phyloP scores from a whole-genome alignment of 1,140 invertebrate species.

The Heliothis virescens region DNA sequence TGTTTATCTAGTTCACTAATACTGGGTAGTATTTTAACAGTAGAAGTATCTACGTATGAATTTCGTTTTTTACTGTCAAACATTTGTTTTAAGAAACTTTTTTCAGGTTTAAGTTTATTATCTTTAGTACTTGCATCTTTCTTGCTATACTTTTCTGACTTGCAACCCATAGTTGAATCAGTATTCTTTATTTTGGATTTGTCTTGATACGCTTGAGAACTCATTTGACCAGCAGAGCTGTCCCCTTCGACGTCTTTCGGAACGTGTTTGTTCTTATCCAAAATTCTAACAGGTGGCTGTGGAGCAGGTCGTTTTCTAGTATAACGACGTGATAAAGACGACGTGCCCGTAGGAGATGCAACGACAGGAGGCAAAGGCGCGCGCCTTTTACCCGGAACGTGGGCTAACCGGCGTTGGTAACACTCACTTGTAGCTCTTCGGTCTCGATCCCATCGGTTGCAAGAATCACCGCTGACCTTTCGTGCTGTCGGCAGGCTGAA shows the following conservation, averaged over 20 bases:
- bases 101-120: constrained; percentile 72
- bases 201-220: constrained; percentile 38
- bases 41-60: constrained; percentile 69
- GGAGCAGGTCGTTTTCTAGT: constrained; percentile 76
- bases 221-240: constrained; percentile 57
- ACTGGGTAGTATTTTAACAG: constrained; percentile 89
- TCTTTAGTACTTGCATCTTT: constrained; percentile 64
- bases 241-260: constrained; percentile 45
- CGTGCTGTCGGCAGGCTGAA: constrained; percentile 86
- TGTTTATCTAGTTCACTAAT: constrained; percentile 93
- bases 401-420: constrained; percentile 84
- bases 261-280: constrained; percentile 62
- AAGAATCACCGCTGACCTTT: constrained; percentile 61
- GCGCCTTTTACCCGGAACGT: constrained; percentile 91
- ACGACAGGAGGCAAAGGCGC: constrained; percentile 89
- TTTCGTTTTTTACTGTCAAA: constrained; percentile 80
- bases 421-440: constrained; percentile 87
- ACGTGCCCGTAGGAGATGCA: neutral
- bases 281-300: constrained; percentile 64
- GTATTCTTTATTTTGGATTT: constrained; percentile 42
- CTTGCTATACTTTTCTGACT: constrained; percentile 61
- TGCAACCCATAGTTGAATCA: constrained; percentile 50
- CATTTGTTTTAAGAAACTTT: constrained; percentile 80
- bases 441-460: constrained; percentile 71
- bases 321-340: constrained; percentile 63